These are phyloP conservation scores for Siniperca scherzeri DNA, from an alignment of 2,797 vertebrate genomes.

Conservation along the genomic window DNA sequence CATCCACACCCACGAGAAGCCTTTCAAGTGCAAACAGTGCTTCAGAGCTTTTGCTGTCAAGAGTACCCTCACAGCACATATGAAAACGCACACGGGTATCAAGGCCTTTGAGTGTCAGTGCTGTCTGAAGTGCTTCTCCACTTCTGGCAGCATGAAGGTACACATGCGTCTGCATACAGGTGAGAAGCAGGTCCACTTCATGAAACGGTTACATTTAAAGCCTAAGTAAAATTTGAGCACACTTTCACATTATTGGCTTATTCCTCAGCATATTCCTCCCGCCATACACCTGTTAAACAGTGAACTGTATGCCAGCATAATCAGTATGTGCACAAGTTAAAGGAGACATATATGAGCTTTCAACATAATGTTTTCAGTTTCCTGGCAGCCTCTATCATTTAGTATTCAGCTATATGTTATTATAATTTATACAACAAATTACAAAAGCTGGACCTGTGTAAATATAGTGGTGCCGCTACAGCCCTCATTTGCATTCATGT, in stretches of 20 bases:
- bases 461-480: conserved; percentile 16
- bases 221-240: conserved; percentile 12
- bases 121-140: conserved; percentile 99
- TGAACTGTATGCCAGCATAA: neutral
- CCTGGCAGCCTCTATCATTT: conserved; percentile 11
- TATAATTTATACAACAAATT: neutral
- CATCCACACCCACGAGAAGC: conserved; percentile 99
- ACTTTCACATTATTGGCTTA: conserved; percentile 20
- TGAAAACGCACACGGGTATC: conserved; percentile 98
- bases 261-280: neutral
- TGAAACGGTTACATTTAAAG: conserved; percentile 27
- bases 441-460: conserved; percentile 22
- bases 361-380: conserved; percentile 21
- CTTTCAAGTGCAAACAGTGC: conserved; percentile 99
- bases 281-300: neutral
- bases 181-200: conserved; percentile 69
- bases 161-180: conserved; percentile 98
- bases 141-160: conserved; percentile 99
- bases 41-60: conserved; percentile 98
- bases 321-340: neutral
- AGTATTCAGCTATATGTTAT: conserved; percentile 11
- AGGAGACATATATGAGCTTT: neutral
- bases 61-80: conserved; percentile 98
- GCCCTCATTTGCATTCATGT: conserved; percentile 13
- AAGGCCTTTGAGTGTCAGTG: conserved; percentile 97